phyloP scores from a whole-genome alignment of 2,888 invertebrate genomes.

The Ennomos fuscantarius region DNA sequence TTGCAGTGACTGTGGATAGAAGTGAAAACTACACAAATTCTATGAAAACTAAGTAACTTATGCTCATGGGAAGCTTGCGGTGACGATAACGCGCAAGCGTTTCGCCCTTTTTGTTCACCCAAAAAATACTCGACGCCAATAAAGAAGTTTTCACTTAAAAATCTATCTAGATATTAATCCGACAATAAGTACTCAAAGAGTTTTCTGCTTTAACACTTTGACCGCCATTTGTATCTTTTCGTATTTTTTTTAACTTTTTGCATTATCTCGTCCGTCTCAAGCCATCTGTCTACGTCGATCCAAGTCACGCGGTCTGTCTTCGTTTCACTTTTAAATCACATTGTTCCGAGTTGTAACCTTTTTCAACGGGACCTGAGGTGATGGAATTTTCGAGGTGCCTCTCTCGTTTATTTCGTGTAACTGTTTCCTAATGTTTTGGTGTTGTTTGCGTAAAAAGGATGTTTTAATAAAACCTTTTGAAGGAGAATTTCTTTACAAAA shows the following conservation, averaged over 20 bases:
- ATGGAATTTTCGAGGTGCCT: constrained; percentile 14
- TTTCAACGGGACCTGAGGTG: constrained; percentile 19
- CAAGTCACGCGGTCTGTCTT: constrained; percentile 44
- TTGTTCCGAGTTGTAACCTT: constrained; percentile 15
- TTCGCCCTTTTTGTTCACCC: no score
- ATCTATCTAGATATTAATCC: no score
- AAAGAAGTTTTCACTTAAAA: no score
- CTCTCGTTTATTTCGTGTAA: constrained; percentile 22
- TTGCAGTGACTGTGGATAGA: no score
- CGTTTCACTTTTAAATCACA: constrained; percentile 42
- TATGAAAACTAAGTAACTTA: no score
- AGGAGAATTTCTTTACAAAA: no score
- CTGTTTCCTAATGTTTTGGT: constrained; percentile 23
- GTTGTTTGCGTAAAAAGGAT: constrained; percentile 4
- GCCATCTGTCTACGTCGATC: constrained; percentile 48
- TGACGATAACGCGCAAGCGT: no score
- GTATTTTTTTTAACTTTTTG: constrained; percentile 16
- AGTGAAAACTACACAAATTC: no score
- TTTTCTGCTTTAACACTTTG: not conserved
- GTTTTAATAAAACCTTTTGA: no score
- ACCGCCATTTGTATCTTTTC: constrained; percentile 18
- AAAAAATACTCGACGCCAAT: no score
- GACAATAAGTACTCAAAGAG: no score
- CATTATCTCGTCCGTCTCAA: constrained; percentile 16
- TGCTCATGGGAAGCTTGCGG: no score